phyloP scores from a whole-genome alignment of 1,140 invertebrate species.

The Berghia stephanieae region DNA sequence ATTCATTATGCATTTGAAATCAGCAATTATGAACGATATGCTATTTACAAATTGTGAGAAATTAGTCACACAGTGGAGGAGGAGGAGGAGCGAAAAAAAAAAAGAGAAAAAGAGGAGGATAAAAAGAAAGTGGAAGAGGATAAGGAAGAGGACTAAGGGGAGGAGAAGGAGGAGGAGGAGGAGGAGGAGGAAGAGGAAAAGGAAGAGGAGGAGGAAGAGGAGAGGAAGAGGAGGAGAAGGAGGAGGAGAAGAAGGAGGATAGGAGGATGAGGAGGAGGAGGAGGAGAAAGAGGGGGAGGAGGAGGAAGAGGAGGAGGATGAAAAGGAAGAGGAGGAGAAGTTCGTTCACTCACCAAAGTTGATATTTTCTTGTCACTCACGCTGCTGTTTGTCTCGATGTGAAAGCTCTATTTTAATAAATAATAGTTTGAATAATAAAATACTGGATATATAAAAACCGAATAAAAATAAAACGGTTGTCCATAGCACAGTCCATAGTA shows the following conservation, averaged over 20 bases:
- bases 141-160: neutral
- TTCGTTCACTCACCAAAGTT: too few species aligned
- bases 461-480: neutral
- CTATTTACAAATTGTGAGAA: too few species aligned
- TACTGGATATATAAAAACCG: neutral
- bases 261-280: neutral
- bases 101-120: neutral
- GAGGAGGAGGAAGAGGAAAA: neutral
- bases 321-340: neutral
- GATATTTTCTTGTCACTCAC: too few species aligned
- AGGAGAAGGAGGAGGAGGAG: neutral
- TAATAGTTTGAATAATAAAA: neutral
- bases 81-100: neutral
- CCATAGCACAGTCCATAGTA: neutral
- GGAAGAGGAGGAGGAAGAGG: neutral
- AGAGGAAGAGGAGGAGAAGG: neutral
- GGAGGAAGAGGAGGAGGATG: conserved; percentile 19
- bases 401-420: too few species aligned
- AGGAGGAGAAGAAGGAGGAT: neutral
- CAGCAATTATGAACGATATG: too few species aligned
- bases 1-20: too few species aligned
- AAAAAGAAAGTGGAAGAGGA: neutral
- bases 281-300: conserved; percentile 2
- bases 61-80: too few species aligned
- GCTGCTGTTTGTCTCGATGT: too few species aligned